phyloP scores from a whole-genome alignment of 2,113 vertebrate genomes.

The Vimba vimba region DNA sequence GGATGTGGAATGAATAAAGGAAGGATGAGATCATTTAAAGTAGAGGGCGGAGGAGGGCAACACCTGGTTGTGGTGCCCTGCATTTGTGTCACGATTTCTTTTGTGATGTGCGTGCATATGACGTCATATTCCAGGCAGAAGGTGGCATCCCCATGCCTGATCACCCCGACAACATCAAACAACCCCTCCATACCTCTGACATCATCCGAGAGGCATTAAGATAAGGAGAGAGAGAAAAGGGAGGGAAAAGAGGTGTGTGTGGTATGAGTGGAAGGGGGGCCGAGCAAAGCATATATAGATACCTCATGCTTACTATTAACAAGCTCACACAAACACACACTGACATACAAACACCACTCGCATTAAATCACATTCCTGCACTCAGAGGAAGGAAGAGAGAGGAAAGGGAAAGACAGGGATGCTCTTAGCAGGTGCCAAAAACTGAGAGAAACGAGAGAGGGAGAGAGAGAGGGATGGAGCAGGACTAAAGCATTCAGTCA shows the following conservation, averaged over 20 bases:
- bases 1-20: conserved; percentile 22
- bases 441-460: conserved; percentile 56
- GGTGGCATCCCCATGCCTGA: conserved; percentile 28
- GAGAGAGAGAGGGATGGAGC: conserved; percentile 64
- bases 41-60: background rate
- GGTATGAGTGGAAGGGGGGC: conserved; percentile 8
- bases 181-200: conserved; percentile 24
- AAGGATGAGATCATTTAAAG: conserved; percentile 51
- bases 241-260: conserved; percentile 54
- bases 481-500: conserved; percentile 61
- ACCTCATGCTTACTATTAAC: conserved; percentile 67
- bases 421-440: conserved; percentile 77
- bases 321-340: conserved; percentile 63
- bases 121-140: conserved; percentile 21
- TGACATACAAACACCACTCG: conserved; percentile 58
- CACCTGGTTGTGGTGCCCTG: conserved; percentile 9
- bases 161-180: conserved; percentile 37
- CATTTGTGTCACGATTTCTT: conserved; percentile 31
- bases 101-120: conserved; percentile 14
- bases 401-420: conserved; percentile 70
- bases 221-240: conserved; percentile 18
- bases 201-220: conserved; percentile 23
- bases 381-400: conserved; percentile 52
- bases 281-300: conserved; percentile 63
- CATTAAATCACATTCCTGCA: conserved; percentile 39